Evolutionary conservation across 1,140 invertebrate species (phyloP).

Genomic region (Gonioctena quinquepunctata): DNA sequence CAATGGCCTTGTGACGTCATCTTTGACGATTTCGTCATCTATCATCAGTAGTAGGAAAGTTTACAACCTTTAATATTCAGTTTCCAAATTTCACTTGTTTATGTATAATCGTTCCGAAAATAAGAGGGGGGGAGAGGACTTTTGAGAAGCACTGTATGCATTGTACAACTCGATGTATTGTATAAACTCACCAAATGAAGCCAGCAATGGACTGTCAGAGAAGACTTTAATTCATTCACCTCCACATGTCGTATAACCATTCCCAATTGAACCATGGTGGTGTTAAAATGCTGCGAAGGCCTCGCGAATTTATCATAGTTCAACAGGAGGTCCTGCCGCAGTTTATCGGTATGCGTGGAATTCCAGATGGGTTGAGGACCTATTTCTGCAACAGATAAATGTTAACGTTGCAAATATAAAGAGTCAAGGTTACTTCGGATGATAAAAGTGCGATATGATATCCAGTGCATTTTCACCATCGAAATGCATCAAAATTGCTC

Average conservation of each 20-base stretch:
- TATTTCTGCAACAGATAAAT: constrained; percentile 36
- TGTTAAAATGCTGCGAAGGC: constrained; percentile 60
- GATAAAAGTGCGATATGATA: neutral
- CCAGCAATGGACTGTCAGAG: constrained; percentile 63
- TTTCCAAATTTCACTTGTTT: too few species aligned
- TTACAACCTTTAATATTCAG: too few species aligned
- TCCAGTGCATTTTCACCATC: too few species aligned
- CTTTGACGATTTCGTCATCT: too few species aligned
- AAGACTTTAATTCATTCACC: constrained; percentile 62
- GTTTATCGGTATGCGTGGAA: constrained; percentile 61
- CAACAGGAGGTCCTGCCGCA: constrained; percentile 63
- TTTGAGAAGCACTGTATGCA: too few species aligned
- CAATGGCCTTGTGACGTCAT: too few species aligned
- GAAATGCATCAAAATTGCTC: too few species aligned
- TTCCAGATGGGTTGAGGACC: constrained; percentile 59
- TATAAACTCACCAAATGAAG: constrained; percentile 63
- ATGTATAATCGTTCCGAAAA: too few species aligned
- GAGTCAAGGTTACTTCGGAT: neutral
- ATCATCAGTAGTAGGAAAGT: too few species aligned
- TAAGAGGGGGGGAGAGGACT: too few species aligned
- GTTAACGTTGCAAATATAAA: too few species aligned
- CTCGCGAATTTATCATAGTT: constrained; percentile 68
- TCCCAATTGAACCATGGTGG: constrained; percentile 61
- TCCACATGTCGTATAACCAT: constrained; percentile 62
- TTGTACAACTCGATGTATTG: too few species aligned